Evolutionary conservation across 2,888 invertebrate species (phyloP).

Genomic region (Cheilosia urbana): DNA sequence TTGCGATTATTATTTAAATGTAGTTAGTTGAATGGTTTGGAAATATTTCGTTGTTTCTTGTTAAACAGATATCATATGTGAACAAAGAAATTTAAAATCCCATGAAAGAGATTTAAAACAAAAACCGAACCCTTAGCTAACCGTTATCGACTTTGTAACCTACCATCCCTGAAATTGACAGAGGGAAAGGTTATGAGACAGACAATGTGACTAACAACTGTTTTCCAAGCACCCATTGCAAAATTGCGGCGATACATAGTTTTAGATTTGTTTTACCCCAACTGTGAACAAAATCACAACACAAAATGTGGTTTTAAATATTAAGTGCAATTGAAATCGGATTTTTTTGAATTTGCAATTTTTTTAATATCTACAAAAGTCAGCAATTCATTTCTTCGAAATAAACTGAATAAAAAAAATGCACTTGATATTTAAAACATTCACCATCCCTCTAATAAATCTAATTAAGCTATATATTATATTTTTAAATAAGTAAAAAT

Average conservation of each 20-base stretch:
- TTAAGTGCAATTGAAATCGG: background rate
- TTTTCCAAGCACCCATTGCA: background rate
- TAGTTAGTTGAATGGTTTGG: constrained; percentile 14
- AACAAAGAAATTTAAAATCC: background rate
- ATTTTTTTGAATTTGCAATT: background rate
- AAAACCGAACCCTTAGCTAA: background rate
- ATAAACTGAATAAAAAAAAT: background rate
- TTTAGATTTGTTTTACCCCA: background rate
- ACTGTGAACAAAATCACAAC: background rate
- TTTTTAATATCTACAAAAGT: background rate
- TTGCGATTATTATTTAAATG: background rate
- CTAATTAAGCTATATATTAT: background rate
- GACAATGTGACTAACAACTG: constrained; percentile 1
- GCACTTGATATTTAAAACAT: constrained; percentile 28
- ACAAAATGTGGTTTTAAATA: constrained; percentile 16
- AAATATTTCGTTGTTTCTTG: background rate
- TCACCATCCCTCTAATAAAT: background rate
- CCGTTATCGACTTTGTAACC: background rate
- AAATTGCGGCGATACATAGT: background rate
- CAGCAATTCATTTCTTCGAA: background rate
- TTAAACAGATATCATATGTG: background rate
- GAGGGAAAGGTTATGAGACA: constrained; percentile 7
- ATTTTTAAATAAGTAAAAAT: constrained; percentile 45
- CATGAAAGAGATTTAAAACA: constrained; percentile 13
- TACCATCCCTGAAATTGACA: constrained; percentile 23